phyloP scores from a whole-genome alignment of 2,888 invertebrate species.

The Drosophila longiperda region DNA sequence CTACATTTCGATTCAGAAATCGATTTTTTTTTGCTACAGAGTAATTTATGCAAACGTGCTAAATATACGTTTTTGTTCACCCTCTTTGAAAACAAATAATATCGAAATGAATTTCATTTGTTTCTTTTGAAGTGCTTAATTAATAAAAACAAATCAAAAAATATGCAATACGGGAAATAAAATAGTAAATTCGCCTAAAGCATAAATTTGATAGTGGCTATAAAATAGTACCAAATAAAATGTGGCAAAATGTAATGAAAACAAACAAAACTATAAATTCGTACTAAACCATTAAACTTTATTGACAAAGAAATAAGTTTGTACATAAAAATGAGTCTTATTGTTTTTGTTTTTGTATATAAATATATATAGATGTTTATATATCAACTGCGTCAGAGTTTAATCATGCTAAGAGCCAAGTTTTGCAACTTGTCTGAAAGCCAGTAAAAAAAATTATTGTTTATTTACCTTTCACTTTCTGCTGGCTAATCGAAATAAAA shows the following conservation, averaged over 20 bases:
- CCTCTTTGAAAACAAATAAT: neutral
- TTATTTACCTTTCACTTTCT: conserved; percentile 31
- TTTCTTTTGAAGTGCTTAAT: neutral
- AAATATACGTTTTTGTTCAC: neutral
- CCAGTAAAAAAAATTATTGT: conserved; percentile 4
- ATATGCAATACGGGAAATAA: conserved; percentile 11
- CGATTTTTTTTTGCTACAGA: neutral
- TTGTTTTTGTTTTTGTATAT: conserved; percentile 22
- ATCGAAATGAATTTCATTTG: neutral
- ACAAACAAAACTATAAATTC: conserved; percentile 80
- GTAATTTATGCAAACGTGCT: neutral
- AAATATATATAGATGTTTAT: neutral
- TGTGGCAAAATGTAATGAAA: conserved; percentile 69
- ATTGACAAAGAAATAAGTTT: conserved; percentile 67
- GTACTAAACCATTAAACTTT: conserved; percentile 63
- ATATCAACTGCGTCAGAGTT: conserved; percentile 21
- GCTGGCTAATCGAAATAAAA: neutral
- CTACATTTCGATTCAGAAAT: neutral
- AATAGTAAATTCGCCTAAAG: conserved; percentile 27
- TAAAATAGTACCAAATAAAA: conserved; percentile 61
- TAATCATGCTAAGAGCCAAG: conserved; percentile 72
- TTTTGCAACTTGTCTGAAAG: conserved; percentile 26
- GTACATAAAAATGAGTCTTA: conserved; percentile 56
- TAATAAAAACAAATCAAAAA: neutral
- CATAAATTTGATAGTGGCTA: conserved; percentile 36